These are phyloP conservation scores for Tupaia tana DNA, from an alignment of 2,113 vertebrate genomes.

Conservation along the genomic window DNA sequence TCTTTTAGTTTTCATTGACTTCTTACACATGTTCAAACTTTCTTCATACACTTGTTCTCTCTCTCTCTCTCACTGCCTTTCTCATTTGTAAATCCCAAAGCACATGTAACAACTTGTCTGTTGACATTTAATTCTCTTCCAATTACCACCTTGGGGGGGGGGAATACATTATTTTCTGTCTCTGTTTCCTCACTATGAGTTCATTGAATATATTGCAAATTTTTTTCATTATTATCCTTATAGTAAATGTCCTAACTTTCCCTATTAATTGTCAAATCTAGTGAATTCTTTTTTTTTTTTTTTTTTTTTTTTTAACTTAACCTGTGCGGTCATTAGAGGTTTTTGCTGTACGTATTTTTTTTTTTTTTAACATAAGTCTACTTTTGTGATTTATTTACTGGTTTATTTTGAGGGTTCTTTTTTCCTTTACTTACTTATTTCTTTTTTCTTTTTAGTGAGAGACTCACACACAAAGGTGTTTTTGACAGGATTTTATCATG, in stretches of 20 bases:
- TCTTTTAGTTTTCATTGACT: neutral
- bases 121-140: neutral
- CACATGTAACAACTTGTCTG: neutral
- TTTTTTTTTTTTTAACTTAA: conserved; percentile 2
- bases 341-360: neutral
- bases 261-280: conserved; percentile 7
- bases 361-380: neutral
- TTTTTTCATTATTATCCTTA: neutral
- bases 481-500: no score
- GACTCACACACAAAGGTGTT: no score
- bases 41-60: neutral
- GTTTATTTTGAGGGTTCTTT: neutral
- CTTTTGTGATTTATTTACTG: neutral
- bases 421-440: neutral
- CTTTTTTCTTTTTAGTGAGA: no score
- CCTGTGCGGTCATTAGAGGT: neutral
- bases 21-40: neutral
- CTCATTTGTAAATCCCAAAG: neutral
- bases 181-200: neutral
- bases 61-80: neutral
- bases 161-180: neutral
- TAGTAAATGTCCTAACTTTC: neutral
- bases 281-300: neutral
- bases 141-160: neutral
- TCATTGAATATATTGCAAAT: neutral